Evolutionary conservation across 2,797 vertebrate genomes (phyloP).

Genomic region (Sebastes hopkinsi): DNA sequence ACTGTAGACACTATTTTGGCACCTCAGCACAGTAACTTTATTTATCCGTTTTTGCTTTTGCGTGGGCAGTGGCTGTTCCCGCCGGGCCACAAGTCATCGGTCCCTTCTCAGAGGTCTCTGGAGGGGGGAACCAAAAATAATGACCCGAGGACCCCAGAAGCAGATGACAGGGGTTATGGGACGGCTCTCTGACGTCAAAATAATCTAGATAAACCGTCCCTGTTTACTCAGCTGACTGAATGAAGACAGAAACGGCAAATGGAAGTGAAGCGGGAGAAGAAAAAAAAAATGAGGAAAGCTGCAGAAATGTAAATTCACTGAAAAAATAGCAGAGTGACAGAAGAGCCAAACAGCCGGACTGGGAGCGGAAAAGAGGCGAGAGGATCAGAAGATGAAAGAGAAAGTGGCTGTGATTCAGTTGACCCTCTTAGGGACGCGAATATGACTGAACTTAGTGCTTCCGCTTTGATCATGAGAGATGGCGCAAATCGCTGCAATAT

Average conservation of each 20-base stretch:
- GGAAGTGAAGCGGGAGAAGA: background rate
- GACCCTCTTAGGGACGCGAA: conserved; percentile 49
- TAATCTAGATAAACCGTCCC: conserved; percentile 15
- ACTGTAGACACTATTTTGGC: background rate
- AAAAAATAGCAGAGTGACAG: conserved; percentile 15
- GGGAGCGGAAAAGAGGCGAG: conserved; percentile 12
- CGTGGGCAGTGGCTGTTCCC: conserved; percentile 18
- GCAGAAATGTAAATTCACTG: conserved; percentile 13
- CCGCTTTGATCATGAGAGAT: conserved; percentile 57
- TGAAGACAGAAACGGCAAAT: conserved; percentile 6
- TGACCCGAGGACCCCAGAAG: conserved; percentile 54
- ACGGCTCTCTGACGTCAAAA: conserved; percentile 58
- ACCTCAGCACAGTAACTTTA: conserved; percentile 18
- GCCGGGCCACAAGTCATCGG: background rate
- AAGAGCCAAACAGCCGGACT: background rate
- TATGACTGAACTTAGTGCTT: conserved; percentile 28
- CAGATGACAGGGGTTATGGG: conserved; percentile 59
- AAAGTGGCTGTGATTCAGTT: conserved; percentile 38
- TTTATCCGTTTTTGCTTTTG: conserved; percentile 40
- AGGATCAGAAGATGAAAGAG: conserved; percentile 50
- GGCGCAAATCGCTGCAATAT: conserved; percentile 55
- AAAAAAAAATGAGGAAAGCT: background rate
- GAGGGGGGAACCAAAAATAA: conserved; percentile 56
- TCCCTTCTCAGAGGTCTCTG: conserved; percentile 54
- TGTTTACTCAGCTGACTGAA: conserved; percentile 69